phyloP scores from a whole-genome alignment of 2,888 invertebrate genomes.

The Pammene fasciana region DNA sequence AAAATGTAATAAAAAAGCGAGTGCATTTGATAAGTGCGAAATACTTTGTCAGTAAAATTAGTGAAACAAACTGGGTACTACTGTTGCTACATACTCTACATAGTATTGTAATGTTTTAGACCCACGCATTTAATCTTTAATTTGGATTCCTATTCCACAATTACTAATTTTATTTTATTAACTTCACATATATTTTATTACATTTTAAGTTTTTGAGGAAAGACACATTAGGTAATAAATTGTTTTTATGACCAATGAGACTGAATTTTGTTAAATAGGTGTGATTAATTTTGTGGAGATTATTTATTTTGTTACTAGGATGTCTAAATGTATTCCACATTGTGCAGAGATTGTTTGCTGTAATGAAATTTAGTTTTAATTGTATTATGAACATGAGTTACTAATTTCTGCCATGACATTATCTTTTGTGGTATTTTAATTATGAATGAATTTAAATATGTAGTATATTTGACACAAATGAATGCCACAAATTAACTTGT shows the following conservation, averaged over 20 bases:
- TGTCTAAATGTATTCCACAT: constrained; percentile 38
- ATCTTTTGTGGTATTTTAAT: constrained; percentile 40
- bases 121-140: constrained; percentile 34
- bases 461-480: constrained; percentile 37
- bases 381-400: constrained; percentile 49
- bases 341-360: constrained; percentile 38
- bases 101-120: constrained; percentile 20
- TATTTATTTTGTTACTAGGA: constrained; percentile 69
- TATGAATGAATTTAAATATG: constrained; percentile 20
- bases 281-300: constrained; percentile 67
- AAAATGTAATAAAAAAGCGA: constrained; percentile 21
- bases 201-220: constrained; percentile 69
- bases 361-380: constrained; percentile 49
- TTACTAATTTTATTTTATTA: constrained; percentile 35
- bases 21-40: constrained; percentile 29
- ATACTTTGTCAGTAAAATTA: constrained; percentile 48
- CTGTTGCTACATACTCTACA: no score
- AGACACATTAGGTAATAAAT: constrained; percentile 63
- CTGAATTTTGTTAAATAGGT: constrained; percentile 79
- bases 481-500: constrained; percentile 46
- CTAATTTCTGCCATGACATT: constrained; percentile 52
- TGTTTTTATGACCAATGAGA: constrained; percentile 77
- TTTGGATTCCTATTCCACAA: constrained; percentile 36
- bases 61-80: constrained; percentile 45
- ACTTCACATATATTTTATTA: constrained; percentile 33